Evolutionary conservation across 2,113 vertebrate genomes (phyloP), one percentile per base, ranked within the genome.

Genomic region (Leiothrix lutea): DNA sequence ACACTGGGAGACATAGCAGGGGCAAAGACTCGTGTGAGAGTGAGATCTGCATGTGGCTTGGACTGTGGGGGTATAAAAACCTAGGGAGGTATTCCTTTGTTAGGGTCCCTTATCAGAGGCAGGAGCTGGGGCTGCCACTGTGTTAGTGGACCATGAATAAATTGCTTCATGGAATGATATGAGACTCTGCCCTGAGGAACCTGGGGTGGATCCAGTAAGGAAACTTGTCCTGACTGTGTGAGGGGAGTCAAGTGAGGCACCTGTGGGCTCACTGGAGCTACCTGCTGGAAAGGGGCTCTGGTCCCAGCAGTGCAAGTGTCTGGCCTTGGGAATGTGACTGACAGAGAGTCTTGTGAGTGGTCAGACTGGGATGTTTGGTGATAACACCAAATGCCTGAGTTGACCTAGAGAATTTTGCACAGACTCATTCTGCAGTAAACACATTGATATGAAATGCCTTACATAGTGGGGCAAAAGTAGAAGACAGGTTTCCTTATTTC

Each of bases 261-360:
- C 45, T 3, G 1, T 74, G 45, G 45, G 8, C 5, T 3, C 20
- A 14, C 29, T 53, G 61, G 17, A 67, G 38, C 29, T 38, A 23
- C 21, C 14, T 0, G 0, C 47, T 69, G 31, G 22, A 60, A 69
- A 61, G 4, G 9, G 6, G 24, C 29, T 35, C 25, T 4, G 1
- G 28, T 61, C 9, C n/a, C 61, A 54, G 40, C 53, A 54, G 25
- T 40, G 21, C 22, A 45, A 54, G 9, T 47, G 48, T 47, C 74
- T 47, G 29, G 38, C 69, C 17, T 14, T 53, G 29, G 47, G 24
- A 61, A 21, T 67, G 20, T 35, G 53, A 21, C n/a, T 67, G 40
- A 29, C 24, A 57, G 25, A 70, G 13, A n/a, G 20, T 54, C 33
- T 54, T 5, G 6, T 54, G 54, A 47, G 18, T 25, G 20, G 24